phyloP scores from a whole-genome alignment of 2,797 vertebrate genomes.

The Anas bernieri region DNA sequence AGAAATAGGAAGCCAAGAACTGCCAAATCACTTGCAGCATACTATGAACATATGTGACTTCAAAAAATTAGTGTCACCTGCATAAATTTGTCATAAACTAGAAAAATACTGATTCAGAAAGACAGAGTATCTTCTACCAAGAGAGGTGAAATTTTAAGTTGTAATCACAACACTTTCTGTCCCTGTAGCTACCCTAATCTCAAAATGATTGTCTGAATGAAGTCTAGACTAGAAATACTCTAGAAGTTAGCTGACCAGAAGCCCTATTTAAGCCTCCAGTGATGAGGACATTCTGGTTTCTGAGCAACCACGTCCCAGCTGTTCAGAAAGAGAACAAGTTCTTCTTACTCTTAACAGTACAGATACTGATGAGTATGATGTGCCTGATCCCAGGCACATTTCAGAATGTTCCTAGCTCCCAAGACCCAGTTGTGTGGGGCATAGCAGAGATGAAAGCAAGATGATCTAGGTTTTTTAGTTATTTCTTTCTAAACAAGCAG shows the following conservation, averaged over 20 bases:
- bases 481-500: background rate
- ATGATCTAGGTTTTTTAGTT: background rate
- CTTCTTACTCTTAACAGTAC: background rate
- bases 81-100: background rate
- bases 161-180: background rate
- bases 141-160: background rate
- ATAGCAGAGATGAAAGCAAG: background rate
- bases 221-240: background rate
- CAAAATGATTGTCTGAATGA: background rate
- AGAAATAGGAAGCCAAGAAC: background rate
- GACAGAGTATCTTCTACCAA: background rate
- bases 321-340: conserved; percentile 24
- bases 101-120: background rate
- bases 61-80: background rate
- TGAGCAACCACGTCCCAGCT: conserved; percentile 1
- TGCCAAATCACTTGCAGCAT: background rate
- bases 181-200: background rate
- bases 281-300: background rate
- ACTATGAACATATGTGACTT: background rate
- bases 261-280: background rate
- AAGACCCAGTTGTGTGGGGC: background rate
- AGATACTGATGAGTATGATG: background rate
- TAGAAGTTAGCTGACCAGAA: background rate
- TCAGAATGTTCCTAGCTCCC: background rate
- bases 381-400: background rate